Evolutionary conservation across 2,888 invertebrate genomes (phyloP).

Genomic region (Platycnemis pennipes): DNA sequence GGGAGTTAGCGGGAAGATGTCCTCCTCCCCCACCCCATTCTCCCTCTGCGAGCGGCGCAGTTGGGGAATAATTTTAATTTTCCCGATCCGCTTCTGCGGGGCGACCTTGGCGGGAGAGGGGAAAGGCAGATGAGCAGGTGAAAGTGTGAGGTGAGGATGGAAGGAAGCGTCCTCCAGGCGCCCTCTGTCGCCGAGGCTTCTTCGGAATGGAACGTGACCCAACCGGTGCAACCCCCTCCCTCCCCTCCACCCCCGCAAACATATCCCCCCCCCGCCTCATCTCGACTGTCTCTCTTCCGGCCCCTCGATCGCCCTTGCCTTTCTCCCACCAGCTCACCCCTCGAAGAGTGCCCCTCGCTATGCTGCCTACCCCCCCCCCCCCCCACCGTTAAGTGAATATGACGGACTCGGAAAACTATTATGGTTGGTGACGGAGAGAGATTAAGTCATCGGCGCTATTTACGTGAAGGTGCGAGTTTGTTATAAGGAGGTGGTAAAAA

Average conservation of each 20-base stretch:
- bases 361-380: too few species aligned
- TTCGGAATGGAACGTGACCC: slow-evolving; percentile 37
- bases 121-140: not conserved
- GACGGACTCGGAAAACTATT: too few species aligned
- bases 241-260: too few species aligned
- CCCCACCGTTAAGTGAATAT: too few species aligned
- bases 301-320: not conserved
- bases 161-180: slow-evolving; percentile 30
- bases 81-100: not conserved
- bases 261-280: too few species aligned
- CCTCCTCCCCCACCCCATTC: not conserved
- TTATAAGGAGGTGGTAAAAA: too few species aligned
- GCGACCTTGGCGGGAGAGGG: not conserved
- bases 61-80: not conserved
- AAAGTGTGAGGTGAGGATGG: not conserved
- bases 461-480: too few species aligned
- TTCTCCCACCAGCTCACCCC: not conserved
- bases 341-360: too few species aligned
- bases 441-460: too few species aligned
- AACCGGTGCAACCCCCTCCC: not conserved
- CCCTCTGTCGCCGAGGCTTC: slow-evolving; percentile 46
- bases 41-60: not conserved
- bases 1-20: not conserved
- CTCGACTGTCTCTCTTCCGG: not conserved
- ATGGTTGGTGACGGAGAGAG: too few species aligned